Conservation (phyloP, 1,140 invertebrate genomes). For the Cotesia vestalis region DNA sequence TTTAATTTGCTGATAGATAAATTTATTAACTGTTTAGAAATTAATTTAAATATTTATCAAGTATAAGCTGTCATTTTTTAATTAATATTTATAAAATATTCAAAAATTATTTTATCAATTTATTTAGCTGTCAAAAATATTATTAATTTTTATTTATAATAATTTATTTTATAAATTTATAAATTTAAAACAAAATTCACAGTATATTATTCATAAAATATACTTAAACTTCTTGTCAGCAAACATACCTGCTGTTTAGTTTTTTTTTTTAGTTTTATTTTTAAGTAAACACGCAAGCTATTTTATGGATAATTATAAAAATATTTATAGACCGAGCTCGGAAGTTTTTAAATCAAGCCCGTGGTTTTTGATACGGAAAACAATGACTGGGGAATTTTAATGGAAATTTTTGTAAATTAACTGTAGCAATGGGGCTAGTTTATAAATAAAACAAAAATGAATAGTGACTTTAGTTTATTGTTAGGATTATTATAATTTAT, state of each 20-base stretch:
- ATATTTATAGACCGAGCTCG: conserved; percentile 32
- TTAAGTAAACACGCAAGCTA: conserved; percentile 28
- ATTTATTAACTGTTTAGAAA: too few relatives aligned
- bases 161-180: too few relatives aligned
- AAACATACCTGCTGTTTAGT: background rate
- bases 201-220: too few relatives aligned
- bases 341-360: conserved; percentile 8
- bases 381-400: conserved; percentile 1
- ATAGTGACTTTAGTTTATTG: background rate
- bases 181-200: too few relatives aligned
- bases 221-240: too few relatives aligned
- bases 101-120: too few relatives aligned
- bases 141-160: too few relatives aligned
- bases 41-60: too few relatives aligned
- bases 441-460: background rate
- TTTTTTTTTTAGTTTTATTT: conserved; percentile 25
- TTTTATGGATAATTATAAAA: conserved; percentile 36
- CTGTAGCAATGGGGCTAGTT: background rate
- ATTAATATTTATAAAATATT: too few relatives aligned
- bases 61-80: too few relatives aligned
- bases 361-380: background rate
- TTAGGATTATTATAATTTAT: background rate
- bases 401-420: background rate
- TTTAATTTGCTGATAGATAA: too few relatives aligned
- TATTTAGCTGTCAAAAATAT: too few relatives aligned